Conservation (phyloP, 37 sponge, comb jelly and placozoan genomes). For the Amphimedon queenslandica region DNA sequence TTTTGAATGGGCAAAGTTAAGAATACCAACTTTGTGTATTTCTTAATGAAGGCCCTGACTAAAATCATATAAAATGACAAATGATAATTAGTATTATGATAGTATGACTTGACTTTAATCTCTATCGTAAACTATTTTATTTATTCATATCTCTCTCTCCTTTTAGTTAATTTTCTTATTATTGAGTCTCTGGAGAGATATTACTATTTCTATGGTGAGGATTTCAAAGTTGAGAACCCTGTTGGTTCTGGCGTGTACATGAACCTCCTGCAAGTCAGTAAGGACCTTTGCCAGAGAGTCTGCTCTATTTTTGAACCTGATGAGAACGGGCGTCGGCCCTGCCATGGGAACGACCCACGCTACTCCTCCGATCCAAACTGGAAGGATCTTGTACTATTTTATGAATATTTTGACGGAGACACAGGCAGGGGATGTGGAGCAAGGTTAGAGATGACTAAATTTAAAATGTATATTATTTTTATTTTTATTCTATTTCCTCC, state of each 20-base stretch:
- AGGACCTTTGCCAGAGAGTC: conserved; percentile 68
- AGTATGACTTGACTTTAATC: too few relatives aligned
- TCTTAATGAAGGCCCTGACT: too few relatives aligned
- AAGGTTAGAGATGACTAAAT: conserved; percentile 55
- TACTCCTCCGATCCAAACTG: conserved; percentile 84
- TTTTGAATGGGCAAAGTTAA: too few relatives aligned
- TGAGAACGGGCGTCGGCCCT: conserved; percentile 74
- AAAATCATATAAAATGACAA: too few relatives aligned
- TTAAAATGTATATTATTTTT: not conserved
- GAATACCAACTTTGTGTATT: too few relatives aligned
- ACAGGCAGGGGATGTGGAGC: conserved; percentile 94
- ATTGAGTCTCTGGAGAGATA: conserved; percentile 92
- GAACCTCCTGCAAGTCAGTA: conserved; percentile 74
- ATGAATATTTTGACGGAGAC: conserved; percentile 95
- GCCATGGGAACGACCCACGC: conserved; percentile 78
- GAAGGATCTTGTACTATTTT: conserved; percentile 91
- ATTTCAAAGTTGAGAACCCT: conserved; percentile 88
- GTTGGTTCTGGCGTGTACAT: conserved; percentile 74
- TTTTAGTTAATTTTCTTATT: conserved; percentile 84
- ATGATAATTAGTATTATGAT: too few relatives aligned
- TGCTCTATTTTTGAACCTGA: conserved; percentile 65
- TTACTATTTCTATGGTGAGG: conserved; percentile 85
- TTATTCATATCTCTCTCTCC: not conserved
- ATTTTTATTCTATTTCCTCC: not conserved
- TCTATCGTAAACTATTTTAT: too few relatives aligned